phyloP scores from a whole-genome alignment of 2,113 vertebrate genomes.

The Gymnobelideus leadbeateri region DNA sequence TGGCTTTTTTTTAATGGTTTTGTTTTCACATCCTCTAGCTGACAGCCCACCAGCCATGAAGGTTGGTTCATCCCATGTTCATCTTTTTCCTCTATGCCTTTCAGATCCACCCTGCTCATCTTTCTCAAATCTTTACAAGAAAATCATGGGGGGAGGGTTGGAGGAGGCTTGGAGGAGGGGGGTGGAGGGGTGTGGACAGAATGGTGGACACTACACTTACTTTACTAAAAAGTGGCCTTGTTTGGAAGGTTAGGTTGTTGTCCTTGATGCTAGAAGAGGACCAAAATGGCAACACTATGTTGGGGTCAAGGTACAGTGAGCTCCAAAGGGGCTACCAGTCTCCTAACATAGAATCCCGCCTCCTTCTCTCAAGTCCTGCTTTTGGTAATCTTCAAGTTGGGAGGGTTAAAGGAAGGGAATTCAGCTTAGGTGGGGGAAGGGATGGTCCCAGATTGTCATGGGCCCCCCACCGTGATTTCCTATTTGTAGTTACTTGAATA shows the following conservation, averaged over 20 bases:
- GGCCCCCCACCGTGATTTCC: not conserved
- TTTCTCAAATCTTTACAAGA: not conserved
- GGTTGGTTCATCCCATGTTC: not conserved
- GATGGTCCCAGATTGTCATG: not conserved
- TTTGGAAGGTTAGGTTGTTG: not conserved
- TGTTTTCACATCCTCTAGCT: not conserved
- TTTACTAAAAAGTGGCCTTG: not conserved
- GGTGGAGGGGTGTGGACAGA: not conserved
- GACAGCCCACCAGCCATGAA: not conserved
- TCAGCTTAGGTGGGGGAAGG: not conserved
- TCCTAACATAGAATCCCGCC: not conserved
- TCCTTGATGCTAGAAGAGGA: not conserved
- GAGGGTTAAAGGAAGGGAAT: not conserved
- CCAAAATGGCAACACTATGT: not conserved
- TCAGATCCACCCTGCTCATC: not conserved
- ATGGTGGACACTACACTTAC: not conserved
- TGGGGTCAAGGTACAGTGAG: not conserved
- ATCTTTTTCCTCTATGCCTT: not conserved
- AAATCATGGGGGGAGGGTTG: not conserved
- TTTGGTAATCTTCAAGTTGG: not conserved
- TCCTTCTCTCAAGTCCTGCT: not conserved
- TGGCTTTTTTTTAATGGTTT: not conserved
- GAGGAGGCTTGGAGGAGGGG: too few species aligned
- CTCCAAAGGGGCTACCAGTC: not conserved
- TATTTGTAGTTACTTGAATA: not conserved